Evolutionary conservation across 2,888 invertebrate genomes (phyloP).

Genomic region (Drosophila merina): DNA sequence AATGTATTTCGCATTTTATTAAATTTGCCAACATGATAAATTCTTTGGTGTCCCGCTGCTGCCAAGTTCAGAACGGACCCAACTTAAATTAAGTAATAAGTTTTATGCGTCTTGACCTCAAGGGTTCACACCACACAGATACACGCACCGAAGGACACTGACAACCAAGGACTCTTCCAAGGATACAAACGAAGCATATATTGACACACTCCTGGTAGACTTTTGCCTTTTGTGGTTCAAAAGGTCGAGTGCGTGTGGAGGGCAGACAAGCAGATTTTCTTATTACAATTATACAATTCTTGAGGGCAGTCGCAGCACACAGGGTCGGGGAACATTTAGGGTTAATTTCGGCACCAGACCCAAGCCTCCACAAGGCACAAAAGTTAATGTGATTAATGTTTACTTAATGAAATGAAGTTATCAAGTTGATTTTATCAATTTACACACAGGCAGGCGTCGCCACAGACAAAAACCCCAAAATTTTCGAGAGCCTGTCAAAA

Average conservation of each 20-base stretch:
- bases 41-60: slow-evolving; percentile 48
- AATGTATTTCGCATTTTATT: slow-evolving; percentile 71
- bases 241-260: slow-evolving; percentile 52
- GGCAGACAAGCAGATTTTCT: slow-evolving; percentile 58
- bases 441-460: slow-evolving; percentile 56
- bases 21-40: slow-evolving; percentile 76
- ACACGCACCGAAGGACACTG: slow-evolving; percentile 11
- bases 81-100: slow-evolving; percentile 81
- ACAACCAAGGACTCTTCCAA: slow-evolving; percentile 1
- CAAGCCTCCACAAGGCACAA: slow-evolving; percentile 45
- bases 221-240: slow-evolving; percentile 66
- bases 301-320: not conserved
- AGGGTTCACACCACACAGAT: slow-evolving; percentile 35
- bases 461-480: slow-evolving; percentile 56
- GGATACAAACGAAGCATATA: slow-evolving; percentile 40
- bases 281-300: slow-evolving; percentile 62
- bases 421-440: slow-evolving; percentile 80
- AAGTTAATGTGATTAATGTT: slow-evolving; percentile 79
- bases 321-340: slow-evolving; percentile 52
- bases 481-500: slow-evolving; percentile 54
- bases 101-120: slow-evolving; percentile 73
- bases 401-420: slow-evolving; percentile 80
- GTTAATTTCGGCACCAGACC: slow-evolving; percentile 62
- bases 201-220: slow-evolving; percentile 69
- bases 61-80: slow-evolving; percentile 49